Evolutionary conservation across 2,113 vertebrate species (phyloP).

Genomic region (Nansenia antarctica): DNA sequence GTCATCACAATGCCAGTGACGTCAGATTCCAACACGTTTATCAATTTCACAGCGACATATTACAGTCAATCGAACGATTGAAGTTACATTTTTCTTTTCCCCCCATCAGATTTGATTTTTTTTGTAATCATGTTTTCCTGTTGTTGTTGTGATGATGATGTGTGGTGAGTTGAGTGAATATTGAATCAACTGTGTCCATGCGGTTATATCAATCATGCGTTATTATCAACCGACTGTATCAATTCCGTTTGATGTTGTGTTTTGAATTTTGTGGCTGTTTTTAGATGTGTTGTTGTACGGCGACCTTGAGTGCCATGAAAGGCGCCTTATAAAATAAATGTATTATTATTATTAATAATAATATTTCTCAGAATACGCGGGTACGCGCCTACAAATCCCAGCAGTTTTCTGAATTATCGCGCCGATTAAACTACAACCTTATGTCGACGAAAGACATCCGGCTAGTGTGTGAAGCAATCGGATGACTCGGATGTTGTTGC

Average conservation of each 20-base stretch:
- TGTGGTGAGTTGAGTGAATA: background rate
- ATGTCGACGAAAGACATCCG: background rate
- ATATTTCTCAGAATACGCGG: too few relatives aligned
- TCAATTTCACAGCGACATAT: background rate
- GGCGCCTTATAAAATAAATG: too few relatives aligned
- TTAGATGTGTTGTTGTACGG: too few relatives aligned
- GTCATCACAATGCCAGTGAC: too few relatives aligned
- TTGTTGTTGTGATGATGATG: background rate
- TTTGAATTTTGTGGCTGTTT: too few relatives aligned
- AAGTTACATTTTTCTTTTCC: background rate
- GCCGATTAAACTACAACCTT: background rate
- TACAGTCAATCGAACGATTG: background rate
- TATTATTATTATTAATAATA: too few relatives aligned
- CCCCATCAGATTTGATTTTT: background rate
- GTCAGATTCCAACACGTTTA: background rate
- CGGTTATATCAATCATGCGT: background rate
- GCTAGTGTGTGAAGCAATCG: constrained; percentile 24
- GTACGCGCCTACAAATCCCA: background rate
- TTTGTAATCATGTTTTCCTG: constrained; percentile 1
- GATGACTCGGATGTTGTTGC: constrained; percentile 1
- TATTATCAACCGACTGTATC: too few relatives aligned
- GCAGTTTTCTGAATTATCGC: background rate
- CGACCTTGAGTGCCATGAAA: too few relatives aligned
- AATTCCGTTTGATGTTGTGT: too few relatives aligned
- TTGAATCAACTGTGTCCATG: too few relatives aligned